Evolutionary conservation across 1,140 invertebrate genomes (phyloP), one percentile per base, ranked within the genome.

Genomic region (Psix sp.): DNA sequence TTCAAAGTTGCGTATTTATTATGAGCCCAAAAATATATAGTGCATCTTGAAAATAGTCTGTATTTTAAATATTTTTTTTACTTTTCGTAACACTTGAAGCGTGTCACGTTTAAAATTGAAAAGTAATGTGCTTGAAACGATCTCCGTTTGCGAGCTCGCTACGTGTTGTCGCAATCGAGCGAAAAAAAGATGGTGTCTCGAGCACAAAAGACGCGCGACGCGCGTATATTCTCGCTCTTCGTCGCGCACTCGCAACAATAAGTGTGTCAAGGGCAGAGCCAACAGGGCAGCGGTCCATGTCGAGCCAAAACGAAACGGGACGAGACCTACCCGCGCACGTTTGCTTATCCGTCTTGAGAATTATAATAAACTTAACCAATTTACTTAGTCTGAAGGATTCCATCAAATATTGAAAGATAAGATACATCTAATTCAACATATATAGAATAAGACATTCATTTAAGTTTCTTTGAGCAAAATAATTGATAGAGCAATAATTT

Each of bases 181-280:
- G 42, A 66, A 66, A 66, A 54, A 59, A 68, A 70, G 70, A 56
- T 45, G 59, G 66, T 52, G 60, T 65, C 48, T 59, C 65, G 48
- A 56, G 56, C 51, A 67, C 63, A 66, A 60, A 59, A 52, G 35
- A 45, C 59, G 38, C 45, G 66, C 26, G 45, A 33, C 29, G 62
- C 52, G 66, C 46, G 43, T n/a, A n/a, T 52, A 73, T 45, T 31
- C 51, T 51, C 59, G 43, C 43, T 63, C 56, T 51, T 24, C 21
- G 54, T 60, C 35, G 14, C 39, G 49, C 75, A 63, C 74, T 45
- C 60, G 68, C 45, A 40, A 29, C 54, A 46, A 70, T 75, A 85
- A 84, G 68, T 84, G 80, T 85, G 84, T 84, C 84, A 85, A 85
- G 83, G 84, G 80, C 83, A 84, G 70, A 78, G 54, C 65, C 73